These are phyloP conservation scores for Mugil cephalus DNA, from an alignment of 2,113 vertebrate species.

Conservation along the genomic window DNA sequence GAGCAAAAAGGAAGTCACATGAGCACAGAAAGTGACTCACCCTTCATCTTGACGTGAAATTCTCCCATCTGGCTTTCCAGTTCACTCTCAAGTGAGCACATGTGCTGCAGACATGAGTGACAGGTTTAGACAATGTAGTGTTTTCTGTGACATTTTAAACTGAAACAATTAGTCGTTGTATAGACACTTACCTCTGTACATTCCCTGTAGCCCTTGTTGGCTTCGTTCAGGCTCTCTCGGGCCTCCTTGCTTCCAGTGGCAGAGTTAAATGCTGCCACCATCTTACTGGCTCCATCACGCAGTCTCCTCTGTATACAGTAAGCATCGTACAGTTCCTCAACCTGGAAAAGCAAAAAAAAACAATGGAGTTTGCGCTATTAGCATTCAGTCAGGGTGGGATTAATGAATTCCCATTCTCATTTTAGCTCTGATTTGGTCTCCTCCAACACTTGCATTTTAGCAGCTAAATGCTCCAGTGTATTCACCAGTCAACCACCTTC, in stretches of 20 bases:
- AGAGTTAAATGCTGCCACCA: conserved; percentile 95
- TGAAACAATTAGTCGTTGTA: not conserved
- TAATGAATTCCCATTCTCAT: not conserved
- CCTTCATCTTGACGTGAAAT: conserved; percentile 99
- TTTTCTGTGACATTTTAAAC: not conserved
- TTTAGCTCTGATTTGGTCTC: not conserved
- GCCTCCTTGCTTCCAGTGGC: conserved; percentile 94
- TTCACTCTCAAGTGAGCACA: conserved; percentile 96
- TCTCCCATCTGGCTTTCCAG: conserved; percentile 97
- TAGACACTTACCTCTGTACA: conserved; percentile 91
- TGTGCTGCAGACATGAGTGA: conserved; percentile 85
- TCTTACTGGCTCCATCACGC: conserved; percentile 96
- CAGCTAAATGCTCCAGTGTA: not conserved
- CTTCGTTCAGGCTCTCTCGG: conserved; percentile 94
- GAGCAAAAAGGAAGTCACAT: conserved; percentile 33
- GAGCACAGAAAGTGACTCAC: conserved; percentile 78
- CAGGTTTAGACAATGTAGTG: not conserved
- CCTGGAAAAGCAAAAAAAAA: conserved; percentile 79
- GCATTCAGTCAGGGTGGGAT: not conserved
- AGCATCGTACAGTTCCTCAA: conserved; percentile 96
- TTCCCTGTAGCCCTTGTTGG: conserved; percentile 95
- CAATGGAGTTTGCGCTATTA: too few species aligned
- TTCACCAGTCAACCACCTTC: not conserved
- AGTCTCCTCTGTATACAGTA: conserved; percentile 97
- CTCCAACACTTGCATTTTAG: not conserved